These are phyloP conservation scores for Redunca redunca DNA, from an alignment of 2,113 vertebrate genomes.

Conservation along the genomic window DNA sequence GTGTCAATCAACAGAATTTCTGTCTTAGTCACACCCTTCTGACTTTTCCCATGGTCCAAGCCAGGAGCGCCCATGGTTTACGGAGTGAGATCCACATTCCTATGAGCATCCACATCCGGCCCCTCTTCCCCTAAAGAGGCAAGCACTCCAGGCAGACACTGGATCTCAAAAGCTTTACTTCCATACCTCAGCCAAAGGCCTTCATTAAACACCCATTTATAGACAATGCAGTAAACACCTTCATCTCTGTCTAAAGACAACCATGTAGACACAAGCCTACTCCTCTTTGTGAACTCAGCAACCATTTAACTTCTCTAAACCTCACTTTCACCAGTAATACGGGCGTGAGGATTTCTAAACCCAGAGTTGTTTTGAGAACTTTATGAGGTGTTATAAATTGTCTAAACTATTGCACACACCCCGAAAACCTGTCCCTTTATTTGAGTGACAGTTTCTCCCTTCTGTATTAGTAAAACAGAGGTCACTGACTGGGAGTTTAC, in stretches of 20 bases:
- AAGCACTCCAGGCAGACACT: constrained; percentile 33
- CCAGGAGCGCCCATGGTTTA: not conserved
- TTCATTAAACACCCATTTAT: constrained; percentile 60
- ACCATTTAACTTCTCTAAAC: not conserved
- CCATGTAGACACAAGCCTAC: not conserved
- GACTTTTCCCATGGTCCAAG: not conserved
- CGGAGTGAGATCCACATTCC: not conserved
- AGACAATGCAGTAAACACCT: not conserved
- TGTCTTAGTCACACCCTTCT: not conserved
- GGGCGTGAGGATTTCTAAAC: not conserved
- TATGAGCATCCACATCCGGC: not conserved
- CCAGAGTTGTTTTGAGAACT: not conserved
- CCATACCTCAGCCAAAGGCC: constrained; percentile 60
- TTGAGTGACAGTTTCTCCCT: not conserved
- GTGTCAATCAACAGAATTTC: not conserved
- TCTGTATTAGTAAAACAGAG: not conserved
- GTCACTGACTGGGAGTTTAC: not conserved
- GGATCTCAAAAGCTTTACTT: constrained; percentile 50
- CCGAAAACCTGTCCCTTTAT: not conserved
- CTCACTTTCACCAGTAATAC: not conserved
- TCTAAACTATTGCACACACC: not conserved
- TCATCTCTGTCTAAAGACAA: constrained; percentile 28
- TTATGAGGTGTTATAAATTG: not conserved
- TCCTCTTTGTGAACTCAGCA: not conserved
- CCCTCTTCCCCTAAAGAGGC: constrained; percentile 47